Conservation (phyloP, 2,888 invertebrate genomes). For the Meteorus colon region DNA sequence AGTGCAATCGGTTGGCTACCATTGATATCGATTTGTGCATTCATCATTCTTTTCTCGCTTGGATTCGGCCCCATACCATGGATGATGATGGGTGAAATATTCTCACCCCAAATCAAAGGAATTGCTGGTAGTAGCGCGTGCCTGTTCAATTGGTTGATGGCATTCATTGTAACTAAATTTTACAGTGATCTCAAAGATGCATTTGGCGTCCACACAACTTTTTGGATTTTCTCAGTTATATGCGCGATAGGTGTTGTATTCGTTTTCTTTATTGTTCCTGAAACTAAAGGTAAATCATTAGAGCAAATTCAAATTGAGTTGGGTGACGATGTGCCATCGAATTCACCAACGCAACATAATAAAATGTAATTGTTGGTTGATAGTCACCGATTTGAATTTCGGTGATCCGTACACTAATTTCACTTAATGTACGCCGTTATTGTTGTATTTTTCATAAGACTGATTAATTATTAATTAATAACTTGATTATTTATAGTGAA, state of each 20-base stretch:
- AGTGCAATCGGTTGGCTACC: constrained; percentile 83
- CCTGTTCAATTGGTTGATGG: constrained; percentile 87
- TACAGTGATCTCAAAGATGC: constrained; percentile 77
- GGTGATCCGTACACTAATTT: not conserved
- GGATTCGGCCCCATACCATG: constrained; percentile 93
- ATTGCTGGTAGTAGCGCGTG: constrained; percentile 86
- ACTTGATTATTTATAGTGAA: not conserved
- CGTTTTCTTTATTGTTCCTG: constrained; percentile 80
- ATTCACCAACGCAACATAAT: not conserved
- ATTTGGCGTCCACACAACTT: constrained; percentile 80
- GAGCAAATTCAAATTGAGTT: constrained; percentile 74
- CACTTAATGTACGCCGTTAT: not conserved
- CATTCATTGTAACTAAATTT: constrained; percentile 86
- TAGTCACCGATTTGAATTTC: not conserved
- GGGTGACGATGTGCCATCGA: constrained; percentile 46
- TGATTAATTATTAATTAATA: not conserved
- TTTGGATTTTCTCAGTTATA: constrained; percentile 83
- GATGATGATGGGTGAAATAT: constrained; percentile 89
- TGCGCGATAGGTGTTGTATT: constrained; percentile 81
- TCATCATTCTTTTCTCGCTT: constrained; percentile 86
- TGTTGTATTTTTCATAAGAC: constrained; percentile 12
- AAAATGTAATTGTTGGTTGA: not conserved
- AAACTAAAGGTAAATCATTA: constrained; percentile 75
- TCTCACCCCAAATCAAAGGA: constrained; percentile 86
- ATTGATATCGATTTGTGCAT: constrained; percentile 82